Base-by-base conservation (phyloP, 2,888 invertebrate species). In the Drosophila subquinaria region DNA sequence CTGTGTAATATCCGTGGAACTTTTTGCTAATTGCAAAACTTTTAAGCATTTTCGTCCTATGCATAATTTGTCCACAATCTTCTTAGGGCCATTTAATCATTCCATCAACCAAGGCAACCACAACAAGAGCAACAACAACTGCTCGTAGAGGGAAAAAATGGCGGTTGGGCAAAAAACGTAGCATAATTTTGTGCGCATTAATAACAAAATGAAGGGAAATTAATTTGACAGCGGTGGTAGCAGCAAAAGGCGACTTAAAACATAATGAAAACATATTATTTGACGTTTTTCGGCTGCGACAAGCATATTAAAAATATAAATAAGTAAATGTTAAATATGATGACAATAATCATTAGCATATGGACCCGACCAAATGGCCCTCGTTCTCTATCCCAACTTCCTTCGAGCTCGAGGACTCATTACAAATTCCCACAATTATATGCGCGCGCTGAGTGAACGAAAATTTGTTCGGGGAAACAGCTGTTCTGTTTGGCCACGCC, bases 281-380 rank as follows among this genome's bases (percentile, higher is more conserved):
- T 76, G 70, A 73, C 75, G 71, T 75, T 80, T 84, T 66, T 64
- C 35, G 43, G 64, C 55, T 48, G 63, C 63, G 63, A 57, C 70
- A 65, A 78, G 78, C 81, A 63, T 69, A 75, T 79, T 76, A 72
- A 76, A 85, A 82, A 69, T 66, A 81, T 79, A 80, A 78, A 80
- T 78, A 81, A 76, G 67, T 69, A 70, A 77, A 79, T 77, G 78
- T 69, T 57, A 69, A 74, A 73, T 71, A 79, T 71, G 78, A 78
- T 79, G 83, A 83, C 86, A 86, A 83, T 86, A 81, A 80, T 83
- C 83, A 84, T 83, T 80, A 80, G 83, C 78, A 86, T 86, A 77
- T 86, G 75, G 67, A 71, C 61, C 63, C 63, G 10, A 33, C 13
- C 33, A 13, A 9, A 35, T 17, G 10, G 5, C 6, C 1, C 20